Conservation (phyloP, 2,113 vertebrate species). For the Cheirogaleus medius region DNA sequence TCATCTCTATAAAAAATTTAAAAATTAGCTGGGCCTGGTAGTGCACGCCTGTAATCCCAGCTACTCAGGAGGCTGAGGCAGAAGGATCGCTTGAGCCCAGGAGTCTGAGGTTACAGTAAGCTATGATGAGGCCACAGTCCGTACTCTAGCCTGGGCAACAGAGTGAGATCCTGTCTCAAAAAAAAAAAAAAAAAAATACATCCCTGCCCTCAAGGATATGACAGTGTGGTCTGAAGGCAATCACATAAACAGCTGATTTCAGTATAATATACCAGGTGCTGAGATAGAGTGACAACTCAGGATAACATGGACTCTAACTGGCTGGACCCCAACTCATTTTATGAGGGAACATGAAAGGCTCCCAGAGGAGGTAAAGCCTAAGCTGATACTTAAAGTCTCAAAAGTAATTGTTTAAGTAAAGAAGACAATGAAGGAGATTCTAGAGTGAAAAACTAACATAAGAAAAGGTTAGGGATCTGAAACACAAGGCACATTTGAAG, state of each 20-base stretch:
- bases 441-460: neutral
- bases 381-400: neutral
- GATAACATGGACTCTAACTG: neutral
- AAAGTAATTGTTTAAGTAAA: neutral
- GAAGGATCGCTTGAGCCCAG: too few relatives aligned
- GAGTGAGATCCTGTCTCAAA: too few relatives aligned
- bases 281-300: neutral
- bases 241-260: neutral
- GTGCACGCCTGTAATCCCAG: too few relatives aligned
- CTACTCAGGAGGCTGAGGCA: too few relatives aligned
- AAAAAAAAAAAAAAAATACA: neutral
- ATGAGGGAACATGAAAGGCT: neutral
- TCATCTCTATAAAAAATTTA: too few relatives aligned
- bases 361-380: neutral
- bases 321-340: neutral
- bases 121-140: too few relatives aligned
- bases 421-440: neutral
- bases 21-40: too few relatives aligned
- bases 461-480: neutral
- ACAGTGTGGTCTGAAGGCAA: neutral
- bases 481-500: neutral
- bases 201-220: neutral
- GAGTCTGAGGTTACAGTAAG: too few relatives aligned
- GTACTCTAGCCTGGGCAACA: too few relatives aligned
- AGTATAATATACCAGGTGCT: neutral